These are phyloP conservation scores for Dendrolimus kikuchii DNA, from an alignment of 1,140 invertebrate species.

Conservation along the genomic window DNA sequence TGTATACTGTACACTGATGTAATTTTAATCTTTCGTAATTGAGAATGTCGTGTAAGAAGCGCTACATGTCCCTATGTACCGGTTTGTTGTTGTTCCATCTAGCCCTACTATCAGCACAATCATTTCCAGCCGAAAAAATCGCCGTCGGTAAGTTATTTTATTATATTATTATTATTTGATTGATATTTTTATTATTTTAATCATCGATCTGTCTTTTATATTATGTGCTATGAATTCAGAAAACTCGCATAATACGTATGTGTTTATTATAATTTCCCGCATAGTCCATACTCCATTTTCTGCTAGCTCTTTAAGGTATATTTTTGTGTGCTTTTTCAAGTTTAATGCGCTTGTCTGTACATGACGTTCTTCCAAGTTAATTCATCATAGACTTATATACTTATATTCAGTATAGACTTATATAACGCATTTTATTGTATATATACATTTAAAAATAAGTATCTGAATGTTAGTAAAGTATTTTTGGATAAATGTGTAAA, in stretches of 20 bases:
- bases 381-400: too few relatives aligned
- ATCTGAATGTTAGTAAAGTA: not conserved
- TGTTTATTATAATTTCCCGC: too few relatives aligned
- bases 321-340: too few relatives aligned
- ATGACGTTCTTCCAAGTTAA: too few relatives aligned
- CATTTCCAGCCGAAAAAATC: constrained; percentile 52
- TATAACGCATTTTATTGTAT: too few relatives aligned
- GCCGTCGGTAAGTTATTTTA: constrained; percentile 46
- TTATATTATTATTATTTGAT: not conserved
- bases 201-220: not conserved
- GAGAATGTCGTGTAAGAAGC: constrained; percentile 19
- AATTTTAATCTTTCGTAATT: not conserved
- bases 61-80: constrained; percentile 18
- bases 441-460: too few relatives aligned
- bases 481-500: not conserved
- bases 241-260: too few relatives aligned
- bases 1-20: too few relatives aligned
- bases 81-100: constrained; percentile 43
- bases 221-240: not conserved
- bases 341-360: too few relatives aligned
- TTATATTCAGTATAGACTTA: too few relatives aligned
- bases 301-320: too few relatives aligned
- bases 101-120: constrained; percentile 41
- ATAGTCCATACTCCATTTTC: too few relatives aligned
- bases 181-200: not conserved